phyloP scores from a whole-genome alignment of 2,113 vertebrate genomes.

The Syngnathus floridae region DNA sequence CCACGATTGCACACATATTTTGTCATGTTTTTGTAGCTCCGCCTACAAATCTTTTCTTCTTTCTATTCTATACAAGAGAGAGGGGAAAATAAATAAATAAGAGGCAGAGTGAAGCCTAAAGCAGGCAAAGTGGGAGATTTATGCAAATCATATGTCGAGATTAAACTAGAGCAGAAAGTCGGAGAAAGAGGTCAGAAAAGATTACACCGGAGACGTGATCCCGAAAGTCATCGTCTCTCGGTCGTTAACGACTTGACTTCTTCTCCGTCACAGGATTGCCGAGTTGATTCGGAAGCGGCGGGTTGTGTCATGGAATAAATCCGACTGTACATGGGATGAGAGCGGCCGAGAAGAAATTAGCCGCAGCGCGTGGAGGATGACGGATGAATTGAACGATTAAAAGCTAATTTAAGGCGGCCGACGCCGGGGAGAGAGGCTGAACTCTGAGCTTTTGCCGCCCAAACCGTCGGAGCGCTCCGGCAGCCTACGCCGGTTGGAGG shows the following conservation, averaged over 20 bases:
- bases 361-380: conserved; percentile 10
- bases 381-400: conserved; percentile 27
- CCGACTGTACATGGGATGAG: conserved; percentile 17
- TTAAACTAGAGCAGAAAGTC: background rate
- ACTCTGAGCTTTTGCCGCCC: conserved; percentile 26
- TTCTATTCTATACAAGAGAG: background rate
- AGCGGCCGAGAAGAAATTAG: conserved; percentile 9
- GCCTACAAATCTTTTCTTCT: background rate
- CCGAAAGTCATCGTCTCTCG: background rate
- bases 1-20: conserved; percentile 2
- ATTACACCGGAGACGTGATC: background rate
- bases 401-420: conserved; percentile 36
- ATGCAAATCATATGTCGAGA: background rate
- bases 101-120: background rate
- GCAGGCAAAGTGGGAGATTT: background rate
- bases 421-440: conserved; percentile 27
- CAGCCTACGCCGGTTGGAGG: conserved; percentile 32
- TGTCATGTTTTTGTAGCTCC: background rate
- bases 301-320: background rate
- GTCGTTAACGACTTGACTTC: background rate
- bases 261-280: background rate
- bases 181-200: conserved; percentile 4
- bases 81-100: background rate
- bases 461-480: conserved; percentile 23
- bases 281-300: background rate